A percentile compares a stretch with the other conserved stretches of the same genome.
phyloP scores from a whole-genome alignment of 2,888 invertebrate species.

The Eupithecia subfuscata region DNA sequence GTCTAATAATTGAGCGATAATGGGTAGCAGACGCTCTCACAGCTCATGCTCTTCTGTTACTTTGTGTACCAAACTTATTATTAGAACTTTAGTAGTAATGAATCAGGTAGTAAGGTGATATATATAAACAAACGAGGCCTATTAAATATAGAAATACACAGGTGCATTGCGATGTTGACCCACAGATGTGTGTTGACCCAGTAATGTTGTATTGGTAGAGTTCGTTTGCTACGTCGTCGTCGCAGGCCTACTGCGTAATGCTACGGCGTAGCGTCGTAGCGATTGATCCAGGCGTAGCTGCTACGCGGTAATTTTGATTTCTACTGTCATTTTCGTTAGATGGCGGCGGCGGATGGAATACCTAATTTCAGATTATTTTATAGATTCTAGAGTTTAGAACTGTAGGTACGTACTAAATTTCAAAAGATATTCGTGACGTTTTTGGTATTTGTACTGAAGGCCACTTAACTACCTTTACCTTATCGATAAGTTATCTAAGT shows the following conservation, averaged over 20 bases:
- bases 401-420: neutral
- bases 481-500: neutral
- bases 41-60: neutral
- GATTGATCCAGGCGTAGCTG: neutral
- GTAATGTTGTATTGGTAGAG: neutral
- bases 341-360: too few species aligned
- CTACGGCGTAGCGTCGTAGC: conserved; percentile 2
- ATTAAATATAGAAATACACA: neutral
- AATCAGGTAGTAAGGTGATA: neutral
- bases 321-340: neutral
- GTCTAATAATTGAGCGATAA: neutral
- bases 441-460: neutral
- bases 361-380: neutral
- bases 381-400: neutral
- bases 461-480: neutral
- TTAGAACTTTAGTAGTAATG: neutral
- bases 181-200: neutral
- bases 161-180: neutral
- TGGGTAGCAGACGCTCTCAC: neutral
- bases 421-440: neutral
- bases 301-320: neutral
- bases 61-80: neutral
- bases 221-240: neutral
- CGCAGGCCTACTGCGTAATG: neutral
- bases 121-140: neutral